phyloP scores from a whole-genome alignment of 2,113 vertebrate genomes.

The Lepidothrix coronata region DNA sequence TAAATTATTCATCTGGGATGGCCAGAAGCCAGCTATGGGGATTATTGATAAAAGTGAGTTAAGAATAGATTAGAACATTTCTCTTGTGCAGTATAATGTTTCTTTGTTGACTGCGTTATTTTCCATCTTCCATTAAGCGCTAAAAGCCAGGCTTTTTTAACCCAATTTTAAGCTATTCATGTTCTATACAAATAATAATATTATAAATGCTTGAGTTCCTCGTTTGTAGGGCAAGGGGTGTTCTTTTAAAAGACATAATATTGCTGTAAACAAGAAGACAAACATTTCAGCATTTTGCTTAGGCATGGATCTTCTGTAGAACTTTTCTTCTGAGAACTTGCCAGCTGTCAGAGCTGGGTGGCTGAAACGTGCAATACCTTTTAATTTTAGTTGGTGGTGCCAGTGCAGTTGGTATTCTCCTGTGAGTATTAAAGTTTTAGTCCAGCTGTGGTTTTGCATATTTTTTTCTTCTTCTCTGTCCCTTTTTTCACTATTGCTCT shows the following conservation, averaged over 20 bases:
- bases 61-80: slow-evolving; percentile 69
- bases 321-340: background rate
- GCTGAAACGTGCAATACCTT: background rate
- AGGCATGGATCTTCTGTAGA: background rate
- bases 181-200: background rate
- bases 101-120: slow-evolving; percentile 17
- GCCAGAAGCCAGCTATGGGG: slow-evolving; percentile 31
- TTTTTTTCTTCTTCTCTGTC: background rate
- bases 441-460: background rate
- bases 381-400: background rate
- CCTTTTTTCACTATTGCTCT: background rate
- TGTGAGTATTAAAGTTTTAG: background rate
- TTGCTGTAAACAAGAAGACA: background rate
- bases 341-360: background rate
- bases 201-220: background rate
- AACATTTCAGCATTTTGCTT: background rate
- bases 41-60: slow-evolving; percentile 63
- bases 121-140: slow-evolving; percentile 6
- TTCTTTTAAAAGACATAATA: background rate
- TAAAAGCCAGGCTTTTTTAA: background rate
- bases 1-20: slow-evolving; percentile 47
- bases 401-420: background rate
- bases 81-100: slow-evolving; percentile 43
- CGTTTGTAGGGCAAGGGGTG: background rate
- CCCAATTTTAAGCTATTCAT: slow-evolving; percentile 1